Conservation (phyloP, 1,140 invertebrate genomes). For the Lasaia peninsularis region DNA sequence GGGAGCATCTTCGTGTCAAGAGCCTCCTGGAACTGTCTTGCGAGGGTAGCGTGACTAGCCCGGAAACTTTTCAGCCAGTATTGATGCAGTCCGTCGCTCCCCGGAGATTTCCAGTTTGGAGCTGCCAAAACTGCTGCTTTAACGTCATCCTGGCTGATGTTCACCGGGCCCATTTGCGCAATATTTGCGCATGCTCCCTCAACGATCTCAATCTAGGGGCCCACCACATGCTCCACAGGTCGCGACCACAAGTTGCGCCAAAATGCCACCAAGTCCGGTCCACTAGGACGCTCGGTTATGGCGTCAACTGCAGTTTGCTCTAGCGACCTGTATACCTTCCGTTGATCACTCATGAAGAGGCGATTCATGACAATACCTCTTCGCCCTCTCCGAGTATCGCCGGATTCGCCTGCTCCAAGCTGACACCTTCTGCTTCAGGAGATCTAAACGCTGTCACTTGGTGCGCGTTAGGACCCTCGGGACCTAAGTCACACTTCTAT, state of each 20-base stretch:
- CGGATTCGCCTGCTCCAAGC: neutral
- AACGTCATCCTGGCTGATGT: no score
- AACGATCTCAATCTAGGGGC: no score
- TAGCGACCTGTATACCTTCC: neutral
- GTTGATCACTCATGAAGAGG: neutral
- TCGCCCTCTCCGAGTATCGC: neutral
- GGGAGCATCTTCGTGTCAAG: neutral
- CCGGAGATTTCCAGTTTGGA: neutral
- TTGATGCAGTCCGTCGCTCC: neutral
- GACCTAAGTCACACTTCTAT: no score
- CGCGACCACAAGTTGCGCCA: neutral
- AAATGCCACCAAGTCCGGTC: neutral
- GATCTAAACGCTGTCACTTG: neutral
- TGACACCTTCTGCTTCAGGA: neutral
- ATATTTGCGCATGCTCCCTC: neutral
- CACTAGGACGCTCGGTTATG: no score
- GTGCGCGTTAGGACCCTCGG: no score
- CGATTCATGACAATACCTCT: neutral
- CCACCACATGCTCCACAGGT: no score
- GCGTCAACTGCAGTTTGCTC: no score
- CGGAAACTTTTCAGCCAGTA: neutral
- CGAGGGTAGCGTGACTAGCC: neutral
- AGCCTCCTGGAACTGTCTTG: neutral
- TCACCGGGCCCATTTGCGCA: no score
- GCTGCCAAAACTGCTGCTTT: no score